Evolutionary conservation across 2,888 invertebrate species (phyloP).

Genomic region (Erpobdella octoculata): DNA sequence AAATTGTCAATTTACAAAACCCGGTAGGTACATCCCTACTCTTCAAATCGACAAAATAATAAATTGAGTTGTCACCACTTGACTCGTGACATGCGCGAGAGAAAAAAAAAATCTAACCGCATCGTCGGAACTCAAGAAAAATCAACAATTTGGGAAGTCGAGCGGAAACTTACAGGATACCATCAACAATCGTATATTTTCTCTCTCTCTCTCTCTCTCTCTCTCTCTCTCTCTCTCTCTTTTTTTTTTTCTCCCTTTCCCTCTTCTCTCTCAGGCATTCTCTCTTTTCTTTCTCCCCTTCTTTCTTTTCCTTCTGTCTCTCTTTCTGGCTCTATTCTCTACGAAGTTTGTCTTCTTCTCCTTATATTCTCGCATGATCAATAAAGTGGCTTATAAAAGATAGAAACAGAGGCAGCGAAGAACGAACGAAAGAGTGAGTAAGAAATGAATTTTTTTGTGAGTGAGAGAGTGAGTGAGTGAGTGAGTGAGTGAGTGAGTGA

Average conservation of each 20-base stretch:
- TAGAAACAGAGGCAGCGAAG: not conserved
- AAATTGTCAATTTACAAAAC: too few species aligned
- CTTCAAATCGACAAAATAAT: too few species aligned
- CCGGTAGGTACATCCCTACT: too few species aligned
- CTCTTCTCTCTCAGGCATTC: too few species aligned
- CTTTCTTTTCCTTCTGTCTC: slow-evolving; percentile 31
- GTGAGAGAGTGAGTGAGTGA: too few species aligned
- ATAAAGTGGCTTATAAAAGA: not conserved
- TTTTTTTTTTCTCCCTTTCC: not conserved
- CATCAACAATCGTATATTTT: not conserved
- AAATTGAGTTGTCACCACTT: too few species aligned
- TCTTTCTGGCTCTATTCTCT: slow-evolving; percentile 36
- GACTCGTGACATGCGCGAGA: too few species aligned
- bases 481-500: too few species aligned
- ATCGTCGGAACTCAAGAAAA: too few species aligned
- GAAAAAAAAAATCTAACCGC: too few species aligned
- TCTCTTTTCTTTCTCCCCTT: slow-evolving; percentile 31
- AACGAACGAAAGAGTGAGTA: not conserved
- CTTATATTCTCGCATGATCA: slow-evolving; percentile 26
- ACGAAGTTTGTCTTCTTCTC: slow-evolving; percentile 31
- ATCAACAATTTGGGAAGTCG: not conserved
- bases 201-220: not conserved
- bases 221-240: slow-evolving; percentile 2
- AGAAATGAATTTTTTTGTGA: too few species aligned
- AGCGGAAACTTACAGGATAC: not conserved